Base-by-base conservation (phyloP, 1,140 invertebrate species). In the Oncopeltus fasciatus region DNA sequence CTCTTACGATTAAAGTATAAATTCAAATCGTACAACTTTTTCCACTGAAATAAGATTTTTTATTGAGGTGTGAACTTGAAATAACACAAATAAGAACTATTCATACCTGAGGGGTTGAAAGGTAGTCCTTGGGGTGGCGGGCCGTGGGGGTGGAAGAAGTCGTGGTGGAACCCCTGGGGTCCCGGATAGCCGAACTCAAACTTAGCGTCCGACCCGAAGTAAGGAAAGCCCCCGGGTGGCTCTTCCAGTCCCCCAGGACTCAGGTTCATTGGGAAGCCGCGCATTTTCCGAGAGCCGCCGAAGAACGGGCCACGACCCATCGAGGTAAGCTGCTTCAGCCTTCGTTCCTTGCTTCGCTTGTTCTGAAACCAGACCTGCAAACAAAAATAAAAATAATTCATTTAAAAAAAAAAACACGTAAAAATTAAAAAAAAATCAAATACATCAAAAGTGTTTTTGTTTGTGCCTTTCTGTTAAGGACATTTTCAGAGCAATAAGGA, bases 281-380 rank as follows among this genome's bases (percentile, higher is more conserved):
- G 77, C 85, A 92, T 90, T 75, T 92, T 93, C 65, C 90, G 81
- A 26, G 89, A 89, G 24, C 87, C 87, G 27, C 87, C 87, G 78
- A 91, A 91, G 77, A 92, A 92, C 16, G 88, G 89, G 46, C 87
- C 87, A 38, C 88, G 79, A 69, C 94, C 93, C 88, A 92, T 91
- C 62, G 88, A 91, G 59, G 90, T 92, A 67, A 92, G 80, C 72
- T 92, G 90, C 71, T 92, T 92, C 70, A 95, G 82, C 67, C 95
- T 84, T 64, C 95, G 80, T 77, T 96, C 93, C 78, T 99, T 99
- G 68, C 95, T 96, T 64, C 95, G 81, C 71, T 97, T 97, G 77
- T 98, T 99, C 81, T 99, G 95, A 78, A 99, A 99, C 95, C 95
- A 99, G 61, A 98, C 95, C 95, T 98, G 80, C 20, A 53, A 8